Evolutionary conservation across 2,113 vertebrate species (phyloP), one percentile per base, ranked within the genome.

Genomic region (Gavialis gangeticus): DNA sequence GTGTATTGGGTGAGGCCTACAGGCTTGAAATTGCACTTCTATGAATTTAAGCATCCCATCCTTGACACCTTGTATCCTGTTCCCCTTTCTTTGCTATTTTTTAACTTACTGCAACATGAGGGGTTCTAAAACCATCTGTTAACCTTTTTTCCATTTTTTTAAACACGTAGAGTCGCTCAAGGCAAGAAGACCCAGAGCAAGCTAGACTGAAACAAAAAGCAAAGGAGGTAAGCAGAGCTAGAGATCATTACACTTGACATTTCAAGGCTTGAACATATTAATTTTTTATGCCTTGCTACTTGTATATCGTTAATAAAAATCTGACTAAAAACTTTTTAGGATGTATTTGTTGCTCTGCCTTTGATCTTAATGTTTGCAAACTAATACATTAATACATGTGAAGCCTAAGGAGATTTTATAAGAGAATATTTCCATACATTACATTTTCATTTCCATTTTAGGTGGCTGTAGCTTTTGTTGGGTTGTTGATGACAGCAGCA

Each of bases 291-390:
- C 98, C 97, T 97, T 97, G 94, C 98, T 99, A 98, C 99, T 99
- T 99, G 98, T 99, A 98, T 99, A 99, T 99, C 98, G 98, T 98
- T 99, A 99, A 99, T 99, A 99, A 99, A 99, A 99, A 98, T 98
- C 99, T 97, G 98, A 99, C 97, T 98, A 98, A 98, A 99, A 99
- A 99, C 98, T 98, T 99, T 99, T 98, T 98, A 98, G 98, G 98
- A 98, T 99, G 98, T 98, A 99, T 99, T 99, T 98, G 97, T 98
- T 96, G 98, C 98, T 97, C 96, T 97, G 96, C 97, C 98, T 99
- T 99, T 99, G 98, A 99, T 98, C 98, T 98, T 98, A 98, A 96
- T 97, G 98, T 98, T 98, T 98, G 98, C 98, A 98, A 98, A 98
- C 98, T 98, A 98, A 98, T 98, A 98, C 97, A 98, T 98, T 98